Conservation (phyloP, 2,797 vertebrate species). For the Melanotaenia pygmaea region DNA sequence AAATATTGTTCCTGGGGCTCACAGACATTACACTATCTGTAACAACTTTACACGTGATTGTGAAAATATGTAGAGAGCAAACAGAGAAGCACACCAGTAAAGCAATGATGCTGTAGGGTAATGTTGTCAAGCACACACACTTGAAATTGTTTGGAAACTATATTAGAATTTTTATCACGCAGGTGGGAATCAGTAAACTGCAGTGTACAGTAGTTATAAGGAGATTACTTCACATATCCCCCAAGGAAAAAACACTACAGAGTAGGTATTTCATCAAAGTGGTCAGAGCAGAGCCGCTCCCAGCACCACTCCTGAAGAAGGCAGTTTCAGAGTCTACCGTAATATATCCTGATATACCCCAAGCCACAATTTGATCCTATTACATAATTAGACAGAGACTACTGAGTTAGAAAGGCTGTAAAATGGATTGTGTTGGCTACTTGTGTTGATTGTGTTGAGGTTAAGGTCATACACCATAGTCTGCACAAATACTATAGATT, state of each 20-base stretch:
- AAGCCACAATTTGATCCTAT: constrained; percentile 61
- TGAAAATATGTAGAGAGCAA: constrained; percentile 26
- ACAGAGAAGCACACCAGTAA: constrained; percentile 24
- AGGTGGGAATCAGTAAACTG: constrained; percentile 37
- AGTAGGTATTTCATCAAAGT: constrained; percentile 41
- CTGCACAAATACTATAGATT: constrained; percentile 38
- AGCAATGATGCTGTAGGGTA: background rate
- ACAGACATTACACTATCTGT: constrained; percentile 1
- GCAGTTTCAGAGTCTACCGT: constrained; percentile 42
- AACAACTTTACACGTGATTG: constrained; percentile 30
- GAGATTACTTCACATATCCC: constrained; percentile 52
- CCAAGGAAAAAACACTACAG: constrained; percentile 32
- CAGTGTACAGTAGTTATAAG: constrained; percentile 55
- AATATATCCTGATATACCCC: constrained; percentile 69
- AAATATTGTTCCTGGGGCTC: constrained; percentile 6
- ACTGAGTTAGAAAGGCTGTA: constrained; percentile 50
- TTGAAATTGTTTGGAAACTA: constrained; percentile 22
- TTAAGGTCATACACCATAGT: constrained; percentile 54
- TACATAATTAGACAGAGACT: constrained; percentile 69
- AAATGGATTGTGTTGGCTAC: constrained; percentile 58
- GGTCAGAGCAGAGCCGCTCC: constrained; percentile 43
- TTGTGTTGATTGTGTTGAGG: no score
- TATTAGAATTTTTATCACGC: constrained; percentile 47
- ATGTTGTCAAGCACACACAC: background rate
- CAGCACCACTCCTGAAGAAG: constrained; percentile 44